Base-by-base conservation (phyloP, 2,113 vertebrate genomes). In the Scatophagus argus region DNA sequence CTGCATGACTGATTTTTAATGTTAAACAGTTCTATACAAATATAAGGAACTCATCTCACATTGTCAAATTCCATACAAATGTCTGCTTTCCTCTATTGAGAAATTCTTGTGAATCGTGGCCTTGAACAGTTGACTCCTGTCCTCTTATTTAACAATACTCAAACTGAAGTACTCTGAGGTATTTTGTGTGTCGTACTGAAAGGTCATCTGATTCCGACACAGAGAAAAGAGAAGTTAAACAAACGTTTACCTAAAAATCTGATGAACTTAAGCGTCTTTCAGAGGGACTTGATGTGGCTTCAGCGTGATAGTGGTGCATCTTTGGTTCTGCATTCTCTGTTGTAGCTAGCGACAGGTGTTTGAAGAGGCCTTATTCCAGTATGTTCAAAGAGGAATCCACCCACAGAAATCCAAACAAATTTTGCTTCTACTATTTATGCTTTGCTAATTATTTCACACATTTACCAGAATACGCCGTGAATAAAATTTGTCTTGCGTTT, bases 1-100 rank as follows among this genome's bases (percentile, higher is more conserved):
- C 51, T 39, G 70, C 68, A 85, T 80, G 84, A 71, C 29, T 29
- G 43, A 56, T 0, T 80, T 91, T 92, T 91, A 91, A 85, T 92
- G 72, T 87, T 72, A 75, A 89, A 87, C 82, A 63, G 16, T 65
- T 88, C 46, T 51, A 36, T 90, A 91, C 88, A 91, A 88, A 91
- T 80, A 87, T 86, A 89, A 80, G 78, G 55, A 81, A 78, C 64
- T 68, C 31, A 59, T 69, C 38, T 83, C n/a, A 52, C 54, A 62
- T 49, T 70, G 21, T 69, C 77, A 82, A 61, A 73, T 67, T 58
- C 73, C 54, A 66, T 61, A 79, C 58, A 63, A 77, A 78, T 21
- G 54, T 14, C 41, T 21, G 36, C 36, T 46, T 34, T 51, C 38
- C 38, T 67, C 69, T 56, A 49, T 43, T 69, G 47, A 51, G 1